Evolutionary conservation across 2,888 invertebrate genomes (phyloP), one percentile per base, ranked within the genome.

Genomic region (Automeris io): DNA sequence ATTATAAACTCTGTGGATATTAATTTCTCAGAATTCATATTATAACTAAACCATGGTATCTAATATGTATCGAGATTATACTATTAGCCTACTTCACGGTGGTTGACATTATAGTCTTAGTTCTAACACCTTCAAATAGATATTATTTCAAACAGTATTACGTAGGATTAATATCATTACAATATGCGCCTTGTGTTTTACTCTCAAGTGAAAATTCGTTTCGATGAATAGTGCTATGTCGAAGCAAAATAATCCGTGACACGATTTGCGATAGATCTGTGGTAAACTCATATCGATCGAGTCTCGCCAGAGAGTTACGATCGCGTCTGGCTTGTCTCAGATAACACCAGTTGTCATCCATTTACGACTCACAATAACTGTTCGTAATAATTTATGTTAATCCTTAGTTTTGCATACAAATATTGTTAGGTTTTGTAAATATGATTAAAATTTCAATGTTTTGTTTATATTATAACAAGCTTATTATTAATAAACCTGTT

Each of bases 241-340:
- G 53, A 47, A 51, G 46, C 56, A 49, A 64, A 57, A 70, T 62
- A 65, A 59, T 59, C 54, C 51, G 54, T 60, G 57, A 57, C 46
- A 41, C 49, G 52, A 60, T 63, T 60, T 62, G 46, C 49, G 49
- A 59, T 61, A 54, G 58, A 61, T 61, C 63, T 66, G 64, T 49
- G 54, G 55, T 41, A 40, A 53, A 47, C 37, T 45, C 37, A 44
- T 60, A 68, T 68, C 51, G 66, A 70, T 64, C 55, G 45, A 31
- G 39, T 36, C 36, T 41, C 43, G 39, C 46, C 44, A 42, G 45
- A 49, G 51, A 60, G 56, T 54, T 56, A 62, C 52, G 54, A 51
- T 43, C 55, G 49, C 48, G 59, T 53, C 58, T 66, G 61, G 51
- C 51, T 53, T 59, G 57, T 58, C 58, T 59, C 59, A 56, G 63